Percentiles rank a stretch among this genome's conserved stretches.
phyloP scores from a whole-genome alignment of 1,140 invertebrate genomes.

The Battus philenor region DNA sequence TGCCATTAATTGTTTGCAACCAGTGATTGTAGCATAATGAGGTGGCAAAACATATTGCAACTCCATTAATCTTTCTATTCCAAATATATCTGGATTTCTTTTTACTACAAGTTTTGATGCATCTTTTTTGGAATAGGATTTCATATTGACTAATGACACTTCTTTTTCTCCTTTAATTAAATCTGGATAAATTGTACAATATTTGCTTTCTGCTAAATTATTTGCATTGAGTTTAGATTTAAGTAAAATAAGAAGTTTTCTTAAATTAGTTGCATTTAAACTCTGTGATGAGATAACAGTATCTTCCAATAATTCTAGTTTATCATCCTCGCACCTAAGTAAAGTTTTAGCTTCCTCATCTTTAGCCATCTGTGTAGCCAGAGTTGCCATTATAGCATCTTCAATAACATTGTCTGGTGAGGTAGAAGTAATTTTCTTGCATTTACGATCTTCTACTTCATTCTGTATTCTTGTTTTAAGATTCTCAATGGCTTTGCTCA shows the following conservation, averaged over 20 bases:
- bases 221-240: constrained; percentile 42
- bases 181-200: constrained; percentile 28
- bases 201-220: constrained; percentile 28
- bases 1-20: constrained; percentile 44
- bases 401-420: constrained; percentile 51
- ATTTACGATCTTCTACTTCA: constrained; percentile 42
- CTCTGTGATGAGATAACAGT: constrained; percentile 10
- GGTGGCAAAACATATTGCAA: constrained; percentile 48
- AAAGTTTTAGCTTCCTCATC: constrained; percentile 27
- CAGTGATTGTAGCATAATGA: constrained; percentile 56
- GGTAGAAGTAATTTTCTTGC: constrained; percentile 34
- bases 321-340: constrained; percentile 1
- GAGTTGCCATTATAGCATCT: constrained; percentile 48
- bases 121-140: constrained; percentile 53
- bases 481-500: constrained; percentile 52
- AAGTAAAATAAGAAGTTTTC: constrained; percentile 43
- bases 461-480: constrained; percentile 46
- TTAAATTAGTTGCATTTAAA: constrained; percentile 35
- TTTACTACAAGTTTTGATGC: constrained; percentile 23
- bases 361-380: constrained; percentile 39
- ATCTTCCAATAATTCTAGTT: constrained; percentile 16
- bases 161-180: constrained; percentile 26
- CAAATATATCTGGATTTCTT: constrained; percentile 46
- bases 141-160: constrained; percentile 32
- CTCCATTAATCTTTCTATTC: constrained; percentile 28